Evolutionary conservation across 2,888 invertebrate genomes (phyloP), one percentile per base, ranked within the genome.

Genomic region (Rhaphigaster nebulosa): DNA sequence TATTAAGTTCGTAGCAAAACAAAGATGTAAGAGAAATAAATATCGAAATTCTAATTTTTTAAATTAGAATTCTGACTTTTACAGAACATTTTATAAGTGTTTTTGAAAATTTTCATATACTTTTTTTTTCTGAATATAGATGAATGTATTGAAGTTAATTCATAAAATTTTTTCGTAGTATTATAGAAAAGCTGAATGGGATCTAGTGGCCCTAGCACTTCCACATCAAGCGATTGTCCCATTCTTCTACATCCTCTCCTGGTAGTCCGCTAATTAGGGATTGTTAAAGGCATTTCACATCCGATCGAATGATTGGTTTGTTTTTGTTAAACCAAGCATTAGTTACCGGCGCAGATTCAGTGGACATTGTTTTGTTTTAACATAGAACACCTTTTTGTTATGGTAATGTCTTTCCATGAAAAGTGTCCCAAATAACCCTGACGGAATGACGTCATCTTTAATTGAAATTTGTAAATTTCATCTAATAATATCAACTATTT

Each of bases 251-350:
- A 38, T 76, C 70, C 70, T 76, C 38, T 76, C 34, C 70, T 20
- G 6, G 38, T 38, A 38, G 70, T 76, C 70, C 34, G 20, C 38
- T 76, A 76, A 76, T 76, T 34, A 76, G 70, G 13, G 70, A 38
- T 76, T 38, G 70, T 76, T 76, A 76, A 76, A 38, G 70, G 70
- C 2, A 38, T 38, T 38, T 76, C 38, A 76, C 70, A 38, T 76
- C 38, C 70, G 38, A 65, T 65, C 65, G 60, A 1, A 8, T 23
- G 60, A 70, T 70, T 70, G 70, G 70, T 38, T 20, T 76, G 70
- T 76, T 76, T 76, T 76, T 76, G 70, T 76, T 76, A 76, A 76
- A 38, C 34, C 70, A 76, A 6, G 65, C 29, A 65, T 65, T 18
- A 13, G 18, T 65, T 18, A 76, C 20, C 65, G 0, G 65, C 15